Percentiles rank a stretch among this genome's conserved stretches.
Conservation (phyloP, 2,797 vertebrate species). For the Gila robusta region DNA sequence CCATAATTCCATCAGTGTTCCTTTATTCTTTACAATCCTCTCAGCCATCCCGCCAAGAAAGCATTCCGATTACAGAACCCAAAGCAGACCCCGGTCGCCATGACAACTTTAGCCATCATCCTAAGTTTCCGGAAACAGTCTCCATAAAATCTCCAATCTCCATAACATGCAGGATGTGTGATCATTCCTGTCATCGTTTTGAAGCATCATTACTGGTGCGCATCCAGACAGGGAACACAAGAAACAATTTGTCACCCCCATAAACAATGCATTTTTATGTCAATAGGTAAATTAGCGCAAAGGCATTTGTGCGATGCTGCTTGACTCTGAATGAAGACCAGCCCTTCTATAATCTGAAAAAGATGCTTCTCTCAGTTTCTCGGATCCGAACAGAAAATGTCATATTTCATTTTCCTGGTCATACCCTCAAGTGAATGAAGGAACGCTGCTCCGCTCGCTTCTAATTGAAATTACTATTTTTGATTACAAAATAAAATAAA, state of each 20-base stretch:
- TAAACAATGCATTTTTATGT: slow-evolving; percentile 41
- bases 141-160: slow-evolving; percentile 1
- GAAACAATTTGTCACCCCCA: slow-evolving; percentile 25
- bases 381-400: slow-evolving; percentile 6
- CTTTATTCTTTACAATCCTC: slow-evolving; percentile 26
- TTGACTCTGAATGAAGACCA: slow-evolving; percentile 20
- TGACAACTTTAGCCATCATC: background rate
- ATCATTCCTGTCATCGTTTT: slow-evolving; percentile 15
- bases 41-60: background rate
- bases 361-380: slow-evolving; percentile 4
- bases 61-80: background rate
- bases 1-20: background rate
- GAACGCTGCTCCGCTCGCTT: background rate
- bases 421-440: background rate
- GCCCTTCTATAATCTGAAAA: slow-evolving; percentile 32
- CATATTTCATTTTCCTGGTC: background rate
- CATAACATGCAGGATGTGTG: slow-evolving; percentile 7
- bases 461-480: background rate
- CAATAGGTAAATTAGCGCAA: slow-evolving; percentile 36
- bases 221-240: slow-evolving; percentile 1
- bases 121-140: slow-evolving; percentile 8
- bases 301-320: background rate
- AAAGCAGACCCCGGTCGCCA: background rate
- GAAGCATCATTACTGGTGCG: slow-evolving; percentile 22
- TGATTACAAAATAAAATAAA: background rate